These are phyloP conservation scores for Psylliodes chrysocephalus DNA, from an alignment of 2,888 invertebrate genomes.

Conservation along the genomic window DNA sequence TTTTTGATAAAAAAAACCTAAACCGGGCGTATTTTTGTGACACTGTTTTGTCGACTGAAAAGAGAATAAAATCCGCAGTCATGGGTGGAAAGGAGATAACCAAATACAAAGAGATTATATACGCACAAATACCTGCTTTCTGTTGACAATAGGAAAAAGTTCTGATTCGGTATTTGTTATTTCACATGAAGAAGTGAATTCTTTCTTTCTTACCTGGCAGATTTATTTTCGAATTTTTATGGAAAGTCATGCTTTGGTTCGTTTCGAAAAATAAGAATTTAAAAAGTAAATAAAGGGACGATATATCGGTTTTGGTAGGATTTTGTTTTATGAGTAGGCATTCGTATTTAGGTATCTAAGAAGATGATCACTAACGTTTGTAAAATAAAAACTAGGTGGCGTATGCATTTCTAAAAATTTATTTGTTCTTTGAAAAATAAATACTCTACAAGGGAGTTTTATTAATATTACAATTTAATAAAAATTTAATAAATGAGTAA, in stretches of 20 bases:
- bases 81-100: conserved; percentile 18
- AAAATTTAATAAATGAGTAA: too few species aligned
- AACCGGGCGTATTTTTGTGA: neutral
- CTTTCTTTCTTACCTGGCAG: conserved; percentile 55
- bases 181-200: conserved; percentile 44
- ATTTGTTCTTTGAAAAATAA: too few species aligned
- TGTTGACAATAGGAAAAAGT: conserved; percentile 52
- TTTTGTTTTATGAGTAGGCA: neutral
- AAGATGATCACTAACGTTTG: too few species aligned
- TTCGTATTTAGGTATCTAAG: neutral
- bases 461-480: too few species aligned
- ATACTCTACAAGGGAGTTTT: too few species aligned
- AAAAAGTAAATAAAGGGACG: conserved; percentile 17
- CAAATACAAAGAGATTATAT: conserved; percentile 52
- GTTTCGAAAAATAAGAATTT: conserved; percentile 5
- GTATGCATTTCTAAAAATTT: too few species aligned
- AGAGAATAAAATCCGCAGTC: conserved; percentile 11
- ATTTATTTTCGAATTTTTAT: conserved; percentile 56
- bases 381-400: too few species aligned
- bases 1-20: neutral
- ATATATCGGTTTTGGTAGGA: neutral
- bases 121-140: conserved; percentile 58
- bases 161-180: conserved; percentile 53
- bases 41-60: conserved; percentile 2
- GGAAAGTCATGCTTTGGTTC: conserved; percentile 56